Base-by-base conservation (phyloP, 1,140 invertebrate genomes). In the Drosophila cardini region DNA sequence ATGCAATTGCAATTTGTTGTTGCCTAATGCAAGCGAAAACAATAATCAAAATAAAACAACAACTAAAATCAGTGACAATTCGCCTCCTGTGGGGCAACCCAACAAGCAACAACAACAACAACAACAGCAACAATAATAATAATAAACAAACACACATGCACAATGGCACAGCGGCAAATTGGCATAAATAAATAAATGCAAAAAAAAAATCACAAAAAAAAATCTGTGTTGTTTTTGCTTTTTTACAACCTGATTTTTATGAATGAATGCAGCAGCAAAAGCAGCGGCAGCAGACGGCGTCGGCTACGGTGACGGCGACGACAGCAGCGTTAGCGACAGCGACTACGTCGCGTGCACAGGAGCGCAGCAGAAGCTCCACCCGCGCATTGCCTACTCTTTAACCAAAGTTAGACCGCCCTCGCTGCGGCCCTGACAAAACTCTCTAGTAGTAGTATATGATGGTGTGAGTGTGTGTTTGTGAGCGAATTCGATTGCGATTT, bases 211-310 rank as follows among this genome's bases (percentile, higher is more conserved):
- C 21, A 26, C 21, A 26, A 26, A 3, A 26, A 26, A 87, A 82
- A 83, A 75, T 78, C 78, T 46, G 63, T 50, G 72, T 42, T 72
- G 74, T 50, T 70, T 78, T 77, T 53, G 63, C 60, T 72, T 86
- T 86, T 89, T 89, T 89, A 90, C 84, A 89, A 89, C 85, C 85
- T 71, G 84, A 89, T 89, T 89, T 89, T 89, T 89, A 89, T 89
- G 84, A 89, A 89, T 89, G 84, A 89, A 89, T 84, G 84, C 84
- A 89, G 68, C 71, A 52, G 62, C 64, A 64, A 42, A 32, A 50
- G 38, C 69, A 3, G 15, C 65, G 16, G 48, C 52, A 50, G 46
- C 73, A 64, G 72, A 34, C 70, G 45, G 42, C 53, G 40, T 32
- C 40, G 40, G 36, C 62, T 30, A 30, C 50, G 40, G 13, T 62